Conservation (phyloP, 2,888 invertebrate species). For the Xanthorhoe spadicearia region DNA sequence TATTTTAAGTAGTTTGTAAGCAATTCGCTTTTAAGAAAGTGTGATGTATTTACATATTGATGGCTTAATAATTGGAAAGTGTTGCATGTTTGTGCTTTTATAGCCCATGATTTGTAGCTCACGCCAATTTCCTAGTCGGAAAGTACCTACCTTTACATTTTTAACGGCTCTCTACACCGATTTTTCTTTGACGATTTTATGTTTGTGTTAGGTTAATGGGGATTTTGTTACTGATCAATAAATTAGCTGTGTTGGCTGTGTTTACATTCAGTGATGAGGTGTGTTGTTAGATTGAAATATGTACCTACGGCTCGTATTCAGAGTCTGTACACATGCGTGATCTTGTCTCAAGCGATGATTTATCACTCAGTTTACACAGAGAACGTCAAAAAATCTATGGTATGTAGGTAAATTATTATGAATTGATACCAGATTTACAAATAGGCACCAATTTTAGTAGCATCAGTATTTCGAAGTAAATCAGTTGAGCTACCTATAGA, state of each 20-base stretch:
- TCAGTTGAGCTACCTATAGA: too few species aligned
- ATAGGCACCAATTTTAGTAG: too few species aligned
- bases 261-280: neutral
- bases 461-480: too few species aligned
- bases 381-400: too few species aligned
- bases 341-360: too few species aligned
- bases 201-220: constrained; percentile 12
- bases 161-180: constrained; percentile 12
- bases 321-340: too few species aligned
- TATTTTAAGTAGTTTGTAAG: neutral
- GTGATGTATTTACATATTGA: constrained; percentile 36
- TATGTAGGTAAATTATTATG: too few species aligned
- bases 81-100: constrained; percentile 25
- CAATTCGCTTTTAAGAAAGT: constrained; percentile 29
- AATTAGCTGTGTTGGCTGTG: neutral
- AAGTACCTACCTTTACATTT: constrained; percentile 14
- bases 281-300: too few species aligned
- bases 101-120: constrained; percentile 23
- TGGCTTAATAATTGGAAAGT: constrained; percentile 30
- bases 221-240: constrained; percentile 3
- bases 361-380: too few species aligned
- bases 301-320: too few species aligned
- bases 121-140: constrained; percentile 26
- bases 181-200: constrained; percentile 15
- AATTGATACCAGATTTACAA: too few species aligned